Percentiles rank a stretch among this genome's conserved stretches.
phyloP scores from a whole-genome alignment of 2,113 vertebrate genomes.

The Ochotona curzoniae region DNA sequence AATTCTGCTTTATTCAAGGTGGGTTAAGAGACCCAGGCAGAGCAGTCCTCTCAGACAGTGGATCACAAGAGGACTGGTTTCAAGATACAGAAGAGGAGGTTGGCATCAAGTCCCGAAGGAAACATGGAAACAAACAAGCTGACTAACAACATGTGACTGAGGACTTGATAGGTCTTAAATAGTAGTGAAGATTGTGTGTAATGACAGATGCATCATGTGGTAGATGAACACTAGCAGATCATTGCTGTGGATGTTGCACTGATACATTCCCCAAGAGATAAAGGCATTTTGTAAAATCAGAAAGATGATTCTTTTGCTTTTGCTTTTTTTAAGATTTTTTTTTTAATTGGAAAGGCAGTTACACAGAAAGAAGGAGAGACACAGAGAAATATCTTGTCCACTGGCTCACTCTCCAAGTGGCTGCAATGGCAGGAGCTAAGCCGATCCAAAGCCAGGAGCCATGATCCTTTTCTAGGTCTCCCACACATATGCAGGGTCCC shows the following conservation, averaged over 20 bases:
- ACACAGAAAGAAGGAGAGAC: no score
- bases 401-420: no score
- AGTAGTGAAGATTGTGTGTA: background rate
- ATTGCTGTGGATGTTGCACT: background rate
- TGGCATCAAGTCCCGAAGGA: background rate
- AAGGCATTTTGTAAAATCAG: background rate
- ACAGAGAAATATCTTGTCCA: no score
- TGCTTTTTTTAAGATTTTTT: no score
- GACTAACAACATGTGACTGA: background rate
- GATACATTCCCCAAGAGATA: background rate
- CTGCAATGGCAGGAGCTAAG: no score
- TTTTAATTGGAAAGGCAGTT: no score
- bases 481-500: no score
- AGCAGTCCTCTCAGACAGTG: background rate
- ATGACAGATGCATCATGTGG: background rate
- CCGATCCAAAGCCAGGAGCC: no score
- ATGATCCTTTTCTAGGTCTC: no score
- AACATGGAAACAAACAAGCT: background rate
- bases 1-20: background rate
- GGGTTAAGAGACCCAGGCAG: background rate
- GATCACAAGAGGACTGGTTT: background rate
- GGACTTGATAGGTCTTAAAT: background rate
- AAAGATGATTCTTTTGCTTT: no score
- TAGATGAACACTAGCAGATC: background rate
- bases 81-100: background rate